phyloP scores from a whole-genome alignment of 2,113 vertebrate genomes.

The Megatriorchis doriae region DNA sequence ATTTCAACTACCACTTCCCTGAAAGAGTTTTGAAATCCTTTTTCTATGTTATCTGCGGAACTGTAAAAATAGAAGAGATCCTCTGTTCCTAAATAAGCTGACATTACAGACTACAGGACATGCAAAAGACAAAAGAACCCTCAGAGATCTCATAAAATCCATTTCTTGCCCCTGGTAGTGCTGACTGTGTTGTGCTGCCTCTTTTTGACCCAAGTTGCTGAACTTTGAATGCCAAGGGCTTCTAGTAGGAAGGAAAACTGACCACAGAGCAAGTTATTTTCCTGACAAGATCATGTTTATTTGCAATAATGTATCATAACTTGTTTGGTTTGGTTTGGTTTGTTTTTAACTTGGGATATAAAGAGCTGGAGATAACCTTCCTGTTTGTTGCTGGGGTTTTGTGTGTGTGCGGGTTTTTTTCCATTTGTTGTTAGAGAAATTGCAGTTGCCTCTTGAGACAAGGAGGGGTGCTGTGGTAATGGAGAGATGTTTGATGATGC shows the following conservation, averaged over 20 bases:
- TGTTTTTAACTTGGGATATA: not conserved
- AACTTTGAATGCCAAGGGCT: not conserved
- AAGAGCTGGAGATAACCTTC: not conserved
- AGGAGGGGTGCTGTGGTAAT: not conserved
- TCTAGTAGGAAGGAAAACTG: not conserved
- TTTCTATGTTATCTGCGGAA: not conserved
- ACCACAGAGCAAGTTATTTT: not conserved
- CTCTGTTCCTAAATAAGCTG: not conserved
- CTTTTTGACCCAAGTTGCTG: not conserved
- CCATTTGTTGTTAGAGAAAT: not conserved
- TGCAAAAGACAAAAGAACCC: not conserved
- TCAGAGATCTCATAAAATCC: not conserved
- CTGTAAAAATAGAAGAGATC: not conserved
- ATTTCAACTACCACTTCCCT: slow-evolving; percentile 22
- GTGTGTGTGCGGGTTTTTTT: not conserved
- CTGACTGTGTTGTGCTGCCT: not conserved
- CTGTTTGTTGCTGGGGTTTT: not conserved
- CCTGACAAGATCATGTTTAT: not conserved
- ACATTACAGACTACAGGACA: not conserved
- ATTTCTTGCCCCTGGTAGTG: not conserved
- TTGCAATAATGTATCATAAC: not conserved
- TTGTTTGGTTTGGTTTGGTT: not conserved
- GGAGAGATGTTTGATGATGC: not conserved
- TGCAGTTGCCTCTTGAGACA: not conserved
- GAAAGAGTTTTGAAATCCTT: slow-evolving; percentile 46